phyloP scores from a whole-genome alignment of 35 echinoderm and acorn worm genomes.

The Patiria miniata region DNA sequence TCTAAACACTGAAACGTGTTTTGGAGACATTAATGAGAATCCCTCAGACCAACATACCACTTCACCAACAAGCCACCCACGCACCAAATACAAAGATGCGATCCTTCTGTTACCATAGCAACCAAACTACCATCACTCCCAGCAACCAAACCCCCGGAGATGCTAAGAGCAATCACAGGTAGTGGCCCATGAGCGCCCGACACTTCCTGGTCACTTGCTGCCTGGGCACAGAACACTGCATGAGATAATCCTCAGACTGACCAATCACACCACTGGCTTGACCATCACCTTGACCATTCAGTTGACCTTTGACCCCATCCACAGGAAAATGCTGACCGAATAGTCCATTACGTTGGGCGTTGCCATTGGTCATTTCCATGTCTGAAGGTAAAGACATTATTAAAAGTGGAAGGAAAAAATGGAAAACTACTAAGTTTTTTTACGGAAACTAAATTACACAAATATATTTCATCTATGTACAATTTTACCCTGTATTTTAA shows the following conservation, averaged over 20 bases:
- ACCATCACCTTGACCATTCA: not conserved
- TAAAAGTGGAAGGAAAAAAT: not conserved
- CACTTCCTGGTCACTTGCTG: not conserved
- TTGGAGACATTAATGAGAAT: too few relatives aligned
- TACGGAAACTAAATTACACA: too few relatives aligned
- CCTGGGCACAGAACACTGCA: not conserved
- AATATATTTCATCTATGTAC: too few relatives aligned
- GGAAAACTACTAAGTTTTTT: too few relatives aligned
- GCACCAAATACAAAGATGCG: too few relatives aligned
- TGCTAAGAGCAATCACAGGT: not conserved
- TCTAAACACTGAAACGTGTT: too few relatives aligned
- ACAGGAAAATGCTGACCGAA: not conserved
- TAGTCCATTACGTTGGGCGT: not conserved
- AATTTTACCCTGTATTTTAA: too few relatives aligned
- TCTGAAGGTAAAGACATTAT: not conserved
- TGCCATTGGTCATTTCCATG: not conserved
- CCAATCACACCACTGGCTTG: not conserved
- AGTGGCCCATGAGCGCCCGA: constrained; percentile 15
- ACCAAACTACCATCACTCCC: too few relatives aligned
- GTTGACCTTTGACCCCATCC: not conserved
- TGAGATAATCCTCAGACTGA: constrained; percentile 12
- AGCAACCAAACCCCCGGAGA: too few relatives aligned
- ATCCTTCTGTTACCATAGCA: too few relatives aligned
- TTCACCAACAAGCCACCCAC: too few relatives aligned
- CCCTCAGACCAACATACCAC: too few relatives aligned